These are phyloP conservation scores for Eristalis tenax DNA, from an alignment of 2,888 invertebrate species.

Conservation along the genomic window DNA sequence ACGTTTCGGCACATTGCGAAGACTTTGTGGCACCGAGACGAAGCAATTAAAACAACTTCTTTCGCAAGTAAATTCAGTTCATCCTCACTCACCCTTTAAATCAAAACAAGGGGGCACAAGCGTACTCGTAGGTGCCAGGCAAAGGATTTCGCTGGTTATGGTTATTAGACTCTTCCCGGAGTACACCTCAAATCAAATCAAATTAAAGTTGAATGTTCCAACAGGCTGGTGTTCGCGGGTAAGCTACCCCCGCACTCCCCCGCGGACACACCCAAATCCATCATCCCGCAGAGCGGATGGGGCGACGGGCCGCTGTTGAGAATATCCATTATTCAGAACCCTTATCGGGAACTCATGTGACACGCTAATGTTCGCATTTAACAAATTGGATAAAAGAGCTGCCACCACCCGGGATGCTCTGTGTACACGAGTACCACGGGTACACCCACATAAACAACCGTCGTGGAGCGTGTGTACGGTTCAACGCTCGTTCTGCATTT, in stretches of 20 bases:
- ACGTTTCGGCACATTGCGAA: neutral
- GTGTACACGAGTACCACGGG: neutral
- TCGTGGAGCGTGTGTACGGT: constrained; percentile 52
- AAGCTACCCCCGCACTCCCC: neutral
- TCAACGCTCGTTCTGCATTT: constrained; percentile 66
- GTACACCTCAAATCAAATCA: constrained; percentile 65
- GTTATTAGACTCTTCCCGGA: constrained; percentile 40
- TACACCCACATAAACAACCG: constrained; percentile 49
- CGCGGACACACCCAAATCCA: neutral
- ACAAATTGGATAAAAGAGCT: constrained; percentile 66
- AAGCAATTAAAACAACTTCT: constrained; percentile 47
- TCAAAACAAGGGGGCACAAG: constrained; percentile 9
- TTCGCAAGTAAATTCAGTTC: constrained; percentile 45
- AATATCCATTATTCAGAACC: constrained; percentile 65
- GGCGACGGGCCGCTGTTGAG: constrained; percentile 14
- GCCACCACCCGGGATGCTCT: constrained; percentile 1
- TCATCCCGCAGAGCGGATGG: neutral
- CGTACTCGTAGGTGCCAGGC: neutral
- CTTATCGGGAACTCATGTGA: constrained; percentile 67
- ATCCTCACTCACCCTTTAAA: constrained; percentile 17
- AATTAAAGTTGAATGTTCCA: constrained; percentile 56
- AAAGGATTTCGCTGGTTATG: constrained; percentile 13
- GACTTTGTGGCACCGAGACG: constrained; percentile 33
- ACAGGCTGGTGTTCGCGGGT: neutral
- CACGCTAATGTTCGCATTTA: constrained; percentile 70